Percentiles rank a stretch among this genome's conserved stretches.
These are phyloP conservation scores for Porites evermanni DNA, from an alignment of 92 coral and sea anemone genomes.

Conservation along the genomic window DNA sequence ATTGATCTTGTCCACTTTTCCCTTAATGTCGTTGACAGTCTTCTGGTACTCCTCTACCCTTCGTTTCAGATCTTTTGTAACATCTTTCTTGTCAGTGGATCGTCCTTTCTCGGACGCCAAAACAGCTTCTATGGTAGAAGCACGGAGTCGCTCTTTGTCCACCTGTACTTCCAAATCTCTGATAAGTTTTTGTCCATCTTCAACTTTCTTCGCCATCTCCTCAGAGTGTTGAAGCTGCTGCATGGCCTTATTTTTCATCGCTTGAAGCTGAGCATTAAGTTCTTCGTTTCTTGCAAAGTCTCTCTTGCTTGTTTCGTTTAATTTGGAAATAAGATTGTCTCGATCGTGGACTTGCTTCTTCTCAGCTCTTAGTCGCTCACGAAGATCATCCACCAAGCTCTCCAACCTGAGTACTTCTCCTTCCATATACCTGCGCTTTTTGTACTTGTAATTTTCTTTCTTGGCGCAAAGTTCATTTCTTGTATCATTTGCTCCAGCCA, in stretches of 20 bases:
- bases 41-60: slow-evolving; percentile 84
- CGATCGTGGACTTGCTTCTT: slow-evolving; percentile 64
- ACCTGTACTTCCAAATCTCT: slow-evolving; percentile 81
- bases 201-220: slow-evolving; percentile 79
- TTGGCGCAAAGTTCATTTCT: slow-evolving; percentile 52
- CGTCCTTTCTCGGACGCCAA: slow-evolving; percentile 75
- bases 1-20: slow-evolving; percentile 83
- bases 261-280: slow-evolving; percentile 48
- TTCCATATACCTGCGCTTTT: slow-evolving; percentile 60
- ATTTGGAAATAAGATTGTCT: slow-evolving; percentile 70
- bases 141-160: slow-evolving; percentile 80
- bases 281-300: slow-evolving; percentile 68
- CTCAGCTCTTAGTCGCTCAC: slow-evolving; percentile 67
- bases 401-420: slow-evolving; percentile 60
- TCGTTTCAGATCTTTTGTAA: slow-evolving; percentile 73
- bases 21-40: slow-evolving; percentile 78
- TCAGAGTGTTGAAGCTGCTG: slow-evolving; percentile 72
- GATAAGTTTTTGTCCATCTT: slow-evolving; percentile 79
- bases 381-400: slow-evolving; percentile 67
- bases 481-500: slow-evolving; percentile 28
- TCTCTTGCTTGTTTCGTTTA: slow-evolving; percentile 69
- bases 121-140: slow-evolving; percentile 79
- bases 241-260: slow-evolving; percentile 59
- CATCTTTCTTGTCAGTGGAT: slow-evolving; percentile 67
- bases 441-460: slow-evolving; percentile 70